phyloP scores from a whole-genome alignment of 2,888 invertebrate species.

The Agrotis exclamationis region DNA sequence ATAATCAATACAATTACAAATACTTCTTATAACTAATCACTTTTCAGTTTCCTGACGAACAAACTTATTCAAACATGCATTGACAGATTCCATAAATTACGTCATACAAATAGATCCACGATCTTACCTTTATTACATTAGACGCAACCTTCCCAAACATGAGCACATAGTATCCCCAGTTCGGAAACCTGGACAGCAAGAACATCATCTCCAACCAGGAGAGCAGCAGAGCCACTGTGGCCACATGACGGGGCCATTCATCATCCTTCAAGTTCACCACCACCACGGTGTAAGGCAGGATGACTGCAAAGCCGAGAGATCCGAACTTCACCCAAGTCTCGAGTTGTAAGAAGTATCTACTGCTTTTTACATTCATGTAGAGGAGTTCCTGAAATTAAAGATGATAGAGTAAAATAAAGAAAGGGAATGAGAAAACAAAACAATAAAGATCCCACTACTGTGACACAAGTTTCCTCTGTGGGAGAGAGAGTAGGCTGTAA shows the following conservation, averaged over 20 bases:
- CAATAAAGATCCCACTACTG: too few species aligned
- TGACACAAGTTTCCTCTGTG: too few species aligned
- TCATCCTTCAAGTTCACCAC: conserved; percentile 66
- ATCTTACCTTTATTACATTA: conserved; percentile 87
- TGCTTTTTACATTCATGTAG: conserved; percentile 87
- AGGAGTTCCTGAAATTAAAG: conserved; percentile 84
- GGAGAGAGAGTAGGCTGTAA: too few species aligned
- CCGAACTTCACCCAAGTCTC: conserved; percentile 91
- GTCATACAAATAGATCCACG: conserved; percentile 60
- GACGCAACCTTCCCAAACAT: conserved; percentile 92
- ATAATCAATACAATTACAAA: too few species aligned
- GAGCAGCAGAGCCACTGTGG: conserved; percentile 88
- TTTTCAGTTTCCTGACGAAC: too few species aligned
- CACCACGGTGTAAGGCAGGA: conserved; percentile 81
- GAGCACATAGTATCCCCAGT: conserved; percentile 91
- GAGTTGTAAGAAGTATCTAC: conserved; percentile 87
- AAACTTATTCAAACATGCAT: too few species aligned
- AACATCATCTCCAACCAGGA: conserved; percentile 92
- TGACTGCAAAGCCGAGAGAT: conserved; percentile 84
- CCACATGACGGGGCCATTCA: conserved; percentile 88
- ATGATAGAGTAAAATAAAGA: background rate
- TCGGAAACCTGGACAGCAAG: conserved; percentile 90
- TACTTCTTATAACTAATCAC: too few species aligned
- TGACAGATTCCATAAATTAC: too few species aligned
- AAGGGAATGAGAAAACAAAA: background rate